Conservation (phyloP, 2,888 invertebrate genomes). For the Carabus problematicus region DNA sequence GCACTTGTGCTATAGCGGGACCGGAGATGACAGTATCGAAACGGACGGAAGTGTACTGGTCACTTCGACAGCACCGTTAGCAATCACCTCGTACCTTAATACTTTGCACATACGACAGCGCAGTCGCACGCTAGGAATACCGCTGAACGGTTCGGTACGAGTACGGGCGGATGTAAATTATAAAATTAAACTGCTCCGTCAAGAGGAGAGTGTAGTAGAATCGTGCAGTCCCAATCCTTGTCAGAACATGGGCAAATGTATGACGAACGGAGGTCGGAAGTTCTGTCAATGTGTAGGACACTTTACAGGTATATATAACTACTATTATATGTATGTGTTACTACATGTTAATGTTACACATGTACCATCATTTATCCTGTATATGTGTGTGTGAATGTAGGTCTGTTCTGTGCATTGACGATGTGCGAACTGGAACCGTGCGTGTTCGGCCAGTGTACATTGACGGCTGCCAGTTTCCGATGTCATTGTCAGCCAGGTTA, state of each 20-base stretch:
- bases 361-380: not conserved
- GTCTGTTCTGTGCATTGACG: constrained; percentile 77
- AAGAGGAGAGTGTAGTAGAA: constrained; percentile 67
- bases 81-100: constrained; percentile 74
- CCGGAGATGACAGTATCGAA: constrained; percentile 49
- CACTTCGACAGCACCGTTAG: constrained; percentile 58
- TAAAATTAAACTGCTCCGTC: constrained; percentile 68
- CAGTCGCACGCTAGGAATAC: constrained; percentile 58
- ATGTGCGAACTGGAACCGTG: constrained; percentile 78
- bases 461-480: constrained; percentile 61
- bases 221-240: constrained; percentile 79
- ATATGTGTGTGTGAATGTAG: constrained; percentile 55
- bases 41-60: constrained; percentile 47
- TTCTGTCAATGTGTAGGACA: constrained; percentile 75
- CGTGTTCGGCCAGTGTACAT: constrained; percentile 69
- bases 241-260: constrained; percentile 72
- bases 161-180: constrained; percentile 71
- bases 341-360: not conserved
- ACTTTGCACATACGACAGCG: constrained; percentile 68
- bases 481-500: constrained; percentile 76
- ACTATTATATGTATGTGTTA: no score
- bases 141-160: constrained; percentile 68
- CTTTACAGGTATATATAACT: constrained; percentile 75
- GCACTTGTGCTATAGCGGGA: constrained; percentile 67
- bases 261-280: constrained; percentile 64